Percentiles rank a stretch among this genome's conserved stretches.
Conservation (phyloP, 92 coral and sea anemone species). For the Nematostella vectensis region DNA sequence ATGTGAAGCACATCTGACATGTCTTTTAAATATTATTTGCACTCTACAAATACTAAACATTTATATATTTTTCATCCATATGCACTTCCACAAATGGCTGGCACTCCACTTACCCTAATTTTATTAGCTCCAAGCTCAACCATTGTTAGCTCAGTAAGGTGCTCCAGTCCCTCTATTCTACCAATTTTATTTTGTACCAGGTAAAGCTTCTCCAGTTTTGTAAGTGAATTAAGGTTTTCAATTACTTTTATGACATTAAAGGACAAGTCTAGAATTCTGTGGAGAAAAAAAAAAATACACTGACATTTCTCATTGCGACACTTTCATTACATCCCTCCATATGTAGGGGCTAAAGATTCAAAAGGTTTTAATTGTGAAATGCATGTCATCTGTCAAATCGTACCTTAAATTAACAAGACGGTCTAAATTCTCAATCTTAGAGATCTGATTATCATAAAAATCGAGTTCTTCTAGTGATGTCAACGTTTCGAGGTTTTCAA, state of each 20-base stretch:
- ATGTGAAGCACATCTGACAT: no score
- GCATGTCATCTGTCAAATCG: no score
- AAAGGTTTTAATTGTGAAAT: no score
- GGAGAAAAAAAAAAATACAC: constrained; percentile 1
- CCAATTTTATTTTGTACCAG: constrained; percentile 80
- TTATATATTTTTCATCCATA: no score
- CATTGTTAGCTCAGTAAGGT: constrained; percentile 63
- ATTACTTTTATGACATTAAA: constrained; percentile 74
- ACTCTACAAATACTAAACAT: no score
- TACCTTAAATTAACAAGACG: constrained; percentile 60
- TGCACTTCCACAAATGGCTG: no score
- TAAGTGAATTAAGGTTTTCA: constrained; percentile 57
- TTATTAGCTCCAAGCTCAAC: constrained; percentile 96
- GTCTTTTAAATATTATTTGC: no score
- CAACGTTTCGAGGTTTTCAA: constrained; percentile 74
- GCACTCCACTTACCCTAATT: constrained; percentile 76
- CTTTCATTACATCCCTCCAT: no score
- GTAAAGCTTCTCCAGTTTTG: constrained; percentile 63
- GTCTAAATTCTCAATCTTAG: constrained; percentile 68
- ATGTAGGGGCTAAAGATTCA: no score
- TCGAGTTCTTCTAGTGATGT: constrained; percentile 81
- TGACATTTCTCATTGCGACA: no score
- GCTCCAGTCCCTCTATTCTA: constrained; percentile 68
- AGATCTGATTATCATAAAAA: constrained; percentile 82
- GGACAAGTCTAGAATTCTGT: constrained; percentile 82